Conservation (phyloP, 1,140 invertebrate species). For the Drosophila saltans region DNA sequence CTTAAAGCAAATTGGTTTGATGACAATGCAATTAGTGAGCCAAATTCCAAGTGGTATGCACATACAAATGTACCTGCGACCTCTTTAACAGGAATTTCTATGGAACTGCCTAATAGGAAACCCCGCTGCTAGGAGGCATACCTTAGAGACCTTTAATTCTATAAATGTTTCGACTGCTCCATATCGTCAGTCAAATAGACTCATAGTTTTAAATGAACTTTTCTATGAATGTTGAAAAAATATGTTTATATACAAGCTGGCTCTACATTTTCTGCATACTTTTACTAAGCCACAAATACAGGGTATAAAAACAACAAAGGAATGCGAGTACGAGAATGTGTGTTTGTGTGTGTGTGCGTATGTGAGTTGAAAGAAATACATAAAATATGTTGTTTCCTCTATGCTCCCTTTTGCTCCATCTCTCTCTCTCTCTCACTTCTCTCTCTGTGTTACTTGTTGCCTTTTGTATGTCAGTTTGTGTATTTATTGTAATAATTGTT, state of each 20-base stretch:
- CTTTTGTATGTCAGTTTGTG: constrained; percentile 33
- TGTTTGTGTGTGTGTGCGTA: neutral
- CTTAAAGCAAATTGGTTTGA: neutral
- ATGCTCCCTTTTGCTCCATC: neutral
- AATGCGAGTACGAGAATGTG: neutral
- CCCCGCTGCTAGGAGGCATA: no score
- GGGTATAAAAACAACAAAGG: neutral
- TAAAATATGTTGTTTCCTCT: constrained; percentile 37
- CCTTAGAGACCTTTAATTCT: no score
- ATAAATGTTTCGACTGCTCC: no score
- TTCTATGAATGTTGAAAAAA: no score
- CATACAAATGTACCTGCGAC: no score
- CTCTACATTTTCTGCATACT: neutral
- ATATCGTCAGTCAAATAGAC: no score
- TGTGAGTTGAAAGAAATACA: constrained; percentile 44
- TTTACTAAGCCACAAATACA: neutral
- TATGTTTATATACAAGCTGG: neutral
- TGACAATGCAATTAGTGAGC: constrained; percentile 34
- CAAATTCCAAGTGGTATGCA: no score
- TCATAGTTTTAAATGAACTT: no score
- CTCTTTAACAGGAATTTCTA: constrained; percentile 14
- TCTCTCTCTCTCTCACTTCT: neutral
- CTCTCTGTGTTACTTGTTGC: neutral
- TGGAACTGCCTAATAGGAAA: no score
- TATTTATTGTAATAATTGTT: constrained; percentile 76